Conservation (phyloP, 2,113 vertebrate genomes). For the Tringa solitaria region DNA sequence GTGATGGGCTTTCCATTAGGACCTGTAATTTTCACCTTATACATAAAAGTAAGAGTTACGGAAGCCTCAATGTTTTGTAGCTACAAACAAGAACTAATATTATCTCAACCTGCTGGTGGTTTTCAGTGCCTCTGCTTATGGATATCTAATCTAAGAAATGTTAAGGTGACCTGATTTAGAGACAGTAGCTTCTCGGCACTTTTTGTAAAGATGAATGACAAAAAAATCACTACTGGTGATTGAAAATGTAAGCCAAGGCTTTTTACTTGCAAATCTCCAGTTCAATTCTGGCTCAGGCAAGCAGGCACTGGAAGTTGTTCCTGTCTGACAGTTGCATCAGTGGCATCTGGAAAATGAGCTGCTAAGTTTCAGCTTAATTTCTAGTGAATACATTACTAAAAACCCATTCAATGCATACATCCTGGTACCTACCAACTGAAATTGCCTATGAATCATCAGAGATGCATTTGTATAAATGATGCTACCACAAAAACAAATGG, state of each 20-base stretch:
- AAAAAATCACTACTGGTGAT: not conserved
- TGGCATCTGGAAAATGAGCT: slow-evolving; percentile 64
- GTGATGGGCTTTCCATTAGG: not conserved
- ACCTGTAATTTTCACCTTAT: not conserved
- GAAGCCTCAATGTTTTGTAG: not conserved
- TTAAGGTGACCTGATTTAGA: not conserved
- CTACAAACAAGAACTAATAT: not conserved
- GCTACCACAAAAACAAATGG: slow-evolving; percentile 41
- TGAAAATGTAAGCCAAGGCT: slow-evolving; percentile 24
- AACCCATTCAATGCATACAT: slow-evolving; percentile 36
- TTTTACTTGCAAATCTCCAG: slow-evolving; percentile 46
- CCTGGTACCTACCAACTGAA: slow-evolving; percentile 49
- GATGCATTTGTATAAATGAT: slow-evolving; percentile 10
- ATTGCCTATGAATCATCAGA: slow-evolving; percentile 52
- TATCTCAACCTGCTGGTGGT: not conserved
- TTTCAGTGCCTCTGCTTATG: not conserved
- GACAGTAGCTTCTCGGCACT: not conserved
- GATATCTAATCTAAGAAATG: not conserved
- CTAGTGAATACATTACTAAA: slow-evolving; percentile 52
- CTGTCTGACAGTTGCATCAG: slow-evolving; percentile 45
- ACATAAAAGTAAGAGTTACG: not conserved
- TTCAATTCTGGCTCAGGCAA: slow-evolving; percentile 52
- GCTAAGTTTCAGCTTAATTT: slow-evolving; percentile 58
- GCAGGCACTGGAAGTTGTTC: slow-evolving; percentile 41
- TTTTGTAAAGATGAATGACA: not conserved